A percentile compares a stretch with the other conserved stretches of the same genome.
Conservation (phyloP, 2,113 vertebrate genomes). For the Indicator indicator region DNA sequence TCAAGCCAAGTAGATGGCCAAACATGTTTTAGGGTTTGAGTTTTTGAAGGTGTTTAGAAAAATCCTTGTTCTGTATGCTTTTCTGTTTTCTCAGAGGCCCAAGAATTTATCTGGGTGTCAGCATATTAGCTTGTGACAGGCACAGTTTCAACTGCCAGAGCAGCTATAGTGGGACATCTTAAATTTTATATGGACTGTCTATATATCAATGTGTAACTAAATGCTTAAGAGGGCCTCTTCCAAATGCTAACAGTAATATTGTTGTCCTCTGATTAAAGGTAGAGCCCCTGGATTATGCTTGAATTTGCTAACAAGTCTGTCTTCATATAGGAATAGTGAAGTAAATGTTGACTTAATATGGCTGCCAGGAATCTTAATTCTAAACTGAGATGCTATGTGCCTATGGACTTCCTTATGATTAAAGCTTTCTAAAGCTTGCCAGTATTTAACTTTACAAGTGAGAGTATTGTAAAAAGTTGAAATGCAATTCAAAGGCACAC, state of each 20-base stretch:
- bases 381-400: not conserved
- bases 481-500: not conserved
- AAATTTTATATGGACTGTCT: not conserved
- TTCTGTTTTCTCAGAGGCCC: not conserved
- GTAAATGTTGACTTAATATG: not conserved
- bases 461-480: not conserved
- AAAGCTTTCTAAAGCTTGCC: not conserved
- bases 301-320: not conserved
- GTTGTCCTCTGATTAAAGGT: not conserved
- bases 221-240: not conserved
- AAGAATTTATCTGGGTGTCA: not conserved
- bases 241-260: not conserved
- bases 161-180: not conserved
- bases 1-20: not conserved
- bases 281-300: not conserved
- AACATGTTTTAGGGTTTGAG: not conserved
- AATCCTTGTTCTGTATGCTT: not conserved
- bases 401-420: not conserved
- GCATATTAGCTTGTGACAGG: not conserved
- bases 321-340: not conserved
- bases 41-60: not conserved
- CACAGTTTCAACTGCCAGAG: not conserved
- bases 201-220: not conserved
- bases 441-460: not conserved
- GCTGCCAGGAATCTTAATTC: not conserved